Conservation (phyloP, 1,140 invertebrate genomes). For the Ctenoplectra terminalis region DNA sequence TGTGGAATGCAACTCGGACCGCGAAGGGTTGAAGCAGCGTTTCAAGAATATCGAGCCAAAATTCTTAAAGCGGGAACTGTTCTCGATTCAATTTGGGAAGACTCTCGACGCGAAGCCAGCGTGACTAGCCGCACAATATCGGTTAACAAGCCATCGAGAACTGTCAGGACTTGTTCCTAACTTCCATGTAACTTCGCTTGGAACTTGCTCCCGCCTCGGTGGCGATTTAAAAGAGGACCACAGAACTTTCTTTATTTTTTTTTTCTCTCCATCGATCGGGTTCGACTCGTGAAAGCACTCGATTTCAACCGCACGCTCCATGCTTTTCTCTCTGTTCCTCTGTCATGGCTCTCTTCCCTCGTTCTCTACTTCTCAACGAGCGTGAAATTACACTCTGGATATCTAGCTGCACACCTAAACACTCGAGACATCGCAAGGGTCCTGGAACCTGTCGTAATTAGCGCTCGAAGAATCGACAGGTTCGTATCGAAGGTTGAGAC, state of each 20-base stretch:
- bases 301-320: constrained; percentile 47
- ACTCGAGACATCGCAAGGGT: constrained; percentile 16
- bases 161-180: constrained; percentile 33
- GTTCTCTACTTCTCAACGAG: constrained; percentile 13
- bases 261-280: background rate
- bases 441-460: constrained; percentile 39
- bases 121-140: constrained; percentile 30
- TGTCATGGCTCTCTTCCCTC: background rate
- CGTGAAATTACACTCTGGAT: constrained; percentile 52
- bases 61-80: constrained; percentile 22
- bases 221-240: constrained; percentile 45
- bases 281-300: constrained; percentile 54
- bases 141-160: constrained; percentile 47
- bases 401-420: constrained; percentile 10
- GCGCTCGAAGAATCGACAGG: background rate
- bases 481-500: background rate
- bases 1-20: background rate
- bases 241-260: constrained; percentile 37
- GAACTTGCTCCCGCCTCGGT: constrained; percentile 17
- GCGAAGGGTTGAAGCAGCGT: background rate
- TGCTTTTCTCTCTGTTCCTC: background rate
- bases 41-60: background rate
- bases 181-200: constrained; percentile 30
- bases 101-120: background rate
- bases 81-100: constrained; percentile 11